Base-by-base conservation (phyloP, 2,797 vertebrate species). In the Iguana delicatissima region DNA sequence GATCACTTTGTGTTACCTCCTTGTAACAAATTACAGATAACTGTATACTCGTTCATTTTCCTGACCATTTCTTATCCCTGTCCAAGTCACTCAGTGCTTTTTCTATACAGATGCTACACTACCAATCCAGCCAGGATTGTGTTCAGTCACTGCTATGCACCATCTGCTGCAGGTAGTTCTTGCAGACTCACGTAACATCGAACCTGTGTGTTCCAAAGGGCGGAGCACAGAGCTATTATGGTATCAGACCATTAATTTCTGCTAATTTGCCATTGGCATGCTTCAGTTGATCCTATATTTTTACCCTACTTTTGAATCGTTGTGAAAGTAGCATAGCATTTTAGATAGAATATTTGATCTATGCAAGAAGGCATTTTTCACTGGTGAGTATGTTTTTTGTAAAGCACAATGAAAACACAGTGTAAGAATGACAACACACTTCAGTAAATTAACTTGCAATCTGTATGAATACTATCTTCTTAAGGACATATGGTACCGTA, bases 201-300 rank as follows among this genome's bases (percentile, higher is more conserved):
- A 90, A 16, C 29, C 38, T 64, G n/a, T 64, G 69, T 74, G 16
- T 32, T 90, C 42, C 74, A 69, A 59, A 90, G 38, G 13, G 46
- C 6, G 42, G 55, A 86, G 57, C 38, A 64, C 38, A 76, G 42
- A 74, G 18, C 67, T 22, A 80, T 81, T 62, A 12, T 73, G 32
- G 67, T 62, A 35, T 46, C 38, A 74, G 69, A 24, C 24, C 38
- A 90, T 86, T 2, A 42, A 0, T 74, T 6, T 0, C 52, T 79
- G 32, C 52, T 92, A 80, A 67, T 67, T 90, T 92, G 35, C 80
- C 88, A 57, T 88, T 77, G 0, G 0, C 32, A 90, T 91, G 26
- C 93, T 85, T 52, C 42, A 73, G 91, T 89, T 90, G 92, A 87
- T 91, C 80, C 88, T 95, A 35, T 89, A 14, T 55, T 93, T 89